phyloP scores from a whole-genome alignment of 2,888 invertebrate species.

The Eristalinus aeneus region DNA sequence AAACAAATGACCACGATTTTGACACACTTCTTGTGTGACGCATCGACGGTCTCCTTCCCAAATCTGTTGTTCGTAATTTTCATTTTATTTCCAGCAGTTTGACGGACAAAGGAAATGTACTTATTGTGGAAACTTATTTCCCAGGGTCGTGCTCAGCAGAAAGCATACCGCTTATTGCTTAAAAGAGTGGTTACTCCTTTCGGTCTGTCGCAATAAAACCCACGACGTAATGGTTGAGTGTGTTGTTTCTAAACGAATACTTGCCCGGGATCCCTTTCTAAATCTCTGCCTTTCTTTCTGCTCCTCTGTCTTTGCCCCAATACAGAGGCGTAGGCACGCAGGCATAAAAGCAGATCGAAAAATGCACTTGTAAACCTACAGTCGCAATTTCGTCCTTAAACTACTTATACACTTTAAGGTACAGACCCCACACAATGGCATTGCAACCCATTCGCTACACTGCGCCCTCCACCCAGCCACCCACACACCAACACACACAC shows the following conservation, averaged over 20 bases:
- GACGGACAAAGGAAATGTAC: not conserved
- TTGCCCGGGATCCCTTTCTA: not conserved
- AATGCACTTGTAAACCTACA: slow-evolving; percentile 67
- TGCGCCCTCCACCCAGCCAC: too few species aligned
- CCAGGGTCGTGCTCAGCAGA: not conserved
- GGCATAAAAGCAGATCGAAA: slow-evolving; percentile 37
- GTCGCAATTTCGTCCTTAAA: slow-evolving; percentile 68
- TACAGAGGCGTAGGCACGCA: not conserved
- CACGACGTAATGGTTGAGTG: not conserved
- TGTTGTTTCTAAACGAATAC: not conserved
- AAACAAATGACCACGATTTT: too few species aligned
- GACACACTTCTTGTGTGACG: not conserved
- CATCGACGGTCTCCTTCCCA: not conserved
- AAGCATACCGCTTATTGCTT: not conserved
- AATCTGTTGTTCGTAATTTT: not conserved
- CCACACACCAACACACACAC: too few species aligned
- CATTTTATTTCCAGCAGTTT: not conserved
- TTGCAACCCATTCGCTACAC: not conserved
- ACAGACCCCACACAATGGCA: slow-evolving; percentile 65
- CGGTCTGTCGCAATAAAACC: not conserved
- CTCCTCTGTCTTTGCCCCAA: not conserved
- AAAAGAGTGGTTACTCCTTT: not conserved
- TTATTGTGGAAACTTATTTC: not conserved
- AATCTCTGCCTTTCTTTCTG: too few species aligned
- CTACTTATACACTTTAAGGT: slow-evolving; percentile 54